Conservation (phyloP, 2,797 vertebrate species). For the Alauda arvensis region DNA sequence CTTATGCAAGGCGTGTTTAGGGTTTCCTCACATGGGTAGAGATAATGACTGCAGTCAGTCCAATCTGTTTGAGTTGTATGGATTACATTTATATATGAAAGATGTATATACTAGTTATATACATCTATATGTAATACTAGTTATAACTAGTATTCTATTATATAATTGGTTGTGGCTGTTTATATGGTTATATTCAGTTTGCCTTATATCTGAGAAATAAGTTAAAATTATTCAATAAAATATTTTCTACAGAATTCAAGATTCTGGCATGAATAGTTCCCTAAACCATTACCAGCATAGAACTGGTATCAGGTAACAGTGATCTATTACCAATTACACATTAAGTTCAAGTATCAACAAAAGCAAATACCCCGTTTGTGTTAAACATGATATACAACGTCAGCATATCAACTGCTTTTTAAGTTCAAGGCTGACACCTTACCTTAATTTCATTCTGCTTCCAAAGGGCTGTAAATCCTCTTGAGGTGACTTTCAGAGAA, state of each 20-base stretch:
- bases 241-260: neutral
- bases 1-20: neutral
- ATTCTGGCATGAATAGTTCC: neutral
- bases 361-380: neutral
- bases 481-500: neutral
- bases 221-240: neutral
- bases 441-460: neutral
- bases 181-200: neutral
- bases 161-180: neutral
- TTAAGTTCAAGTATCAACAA: neutral
- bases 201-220: neutral
- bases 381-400: neutral
- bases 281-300: neutral
- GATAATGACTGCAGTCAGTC: neutral
- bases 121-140: too few relatives aligned
- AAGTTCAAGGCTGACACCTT: neutral
- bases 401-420: neutral
- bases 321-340: neutral
- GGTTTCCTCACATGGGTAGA: neutral
- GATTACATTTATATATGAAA: neutral
- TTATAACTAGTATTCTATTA: neutral
- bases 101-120: too few relatives aligned
- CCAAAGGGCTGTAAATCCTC: neutral
- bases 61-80: neutral
- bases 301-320: neutral